Conservation (phyloP, 1,140 invertebrate species). For the Drosophila lacteicornis region DNA sequence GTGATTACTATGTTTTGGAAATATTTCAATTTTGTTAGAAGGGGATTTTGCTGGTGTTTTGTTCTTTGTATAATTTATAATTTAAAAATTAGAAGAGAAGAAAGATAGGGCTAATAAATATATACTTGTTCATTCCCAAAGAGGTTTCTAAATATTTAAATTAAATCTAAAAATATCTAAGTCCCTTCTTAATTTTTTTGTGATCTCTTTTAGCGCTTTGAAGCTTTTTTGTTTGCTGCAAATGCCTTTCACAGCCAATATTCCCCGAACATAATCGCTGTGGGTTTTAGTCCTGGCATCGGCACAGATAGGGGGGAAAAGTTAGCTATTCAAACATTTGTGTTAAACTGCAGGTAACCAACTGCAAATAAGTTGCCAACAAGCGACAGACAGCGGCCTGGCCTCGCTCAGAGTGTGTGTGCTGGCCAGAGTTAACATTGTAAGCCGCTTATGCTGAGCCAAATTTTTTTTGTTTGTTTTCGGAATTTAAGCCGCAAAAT, state of each 20-base stretch:
- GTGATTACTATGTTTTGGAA: background rate
- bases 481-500: slow-evolving; percentile 79
- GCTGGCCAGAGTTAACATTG: slow-evolving; percentile 66
- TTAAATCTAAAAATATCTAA: too few relatives aligned
- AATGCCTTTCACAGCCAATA: slow-evolving; percentile 24
- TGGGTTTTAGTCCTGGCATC: slow-evolving; percentile 18
- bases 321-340: slow-evolving; percentile 73
- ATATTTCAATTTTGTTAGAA: background rate
- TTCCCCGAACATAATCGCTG: slow-evolving; percentile 26
- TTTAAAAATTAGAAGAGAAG: too few relatives aligned
- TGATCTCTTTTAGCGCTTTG: too few relatives aligned
- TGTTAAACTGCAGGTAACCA: slow-evolving; percentile 77
- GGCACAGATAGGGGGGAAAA: slow-evolving; percentile 33
- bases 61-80: background rate
- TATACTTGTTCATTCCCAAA: too few relatives aligned
- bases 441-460: slow-evolving; percentile 75
- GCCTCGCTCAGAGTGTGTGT: slow-evolving; percentile 11
- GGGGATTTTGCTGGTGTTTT: background rate
- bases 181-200: background rate
- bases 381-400: slow-evolving; percentile 26
- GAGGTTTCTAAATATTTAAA: background rate
- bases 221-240: background rate
- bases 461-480: slow-evolving; percentile 76
- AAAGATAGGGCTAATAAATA: too few relatives aligned
- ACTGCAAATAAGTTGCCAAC: slow-evolving; percentile 73